Conservation (phyloP, 2,113 vertebrate genomes). For the Reinhardtius hippoglossoides region DNA sequence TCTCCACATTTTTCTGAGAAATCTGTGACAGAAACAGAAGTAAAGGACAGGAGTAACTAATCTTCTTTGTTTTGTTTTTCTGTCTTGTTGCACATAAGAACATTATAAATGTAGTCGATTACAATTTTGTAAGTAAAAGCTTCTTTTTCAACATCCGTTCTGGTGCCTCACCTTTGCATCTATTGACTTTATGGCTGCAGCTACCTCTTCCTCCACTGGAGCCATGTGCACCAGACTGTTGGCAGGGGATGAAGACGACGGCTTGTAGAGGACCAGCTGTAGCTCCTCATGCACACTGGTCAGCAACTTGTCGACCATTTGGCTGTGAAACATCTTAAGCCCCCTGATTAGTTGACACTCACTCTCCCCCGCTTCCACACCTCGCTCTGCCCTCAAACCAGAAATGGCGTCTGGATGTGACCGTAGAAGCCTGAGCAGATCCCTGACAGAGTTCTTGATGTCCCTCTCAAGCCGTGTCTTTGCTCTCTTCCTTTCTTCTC, state of each 20-base stretch:
- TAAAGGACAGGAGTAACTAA: background rate
- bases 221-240: slow-evolving; percentile 59
- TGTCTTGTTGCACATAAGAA: background rate
- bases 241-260: slow-evolving; percentile 50
- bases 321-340: slow-evolving; percentile 80
- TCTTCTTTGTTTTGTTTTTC: background rate
- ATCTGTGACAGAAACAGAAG: slow-evolving; percentile 74
- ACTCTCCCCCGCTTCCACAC: slow-evolving; percentile 17
- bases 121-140: background rate
- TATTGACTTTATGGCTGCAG: slow-evolving; percentile 43
- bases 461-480: slow-evolving; percentile 25
- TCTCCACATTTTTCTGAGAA: slow-evolving; percentile 74
- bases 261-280: slow-evolving; percentile 63
- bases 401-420: slow-evolving; percentile 49
- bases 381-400: slow-evolving; percentile 40
- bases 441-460: slow-evolving; percentile 78
- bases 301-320: slow-evolving; percentile 81
- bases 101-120: background rate
- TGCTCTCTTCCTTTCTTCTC: slow-evolving; percentile 4
- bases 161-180: slow-evolving; percentile 81
- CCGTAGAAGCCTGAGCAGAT: slow-evolving; percentile 79
- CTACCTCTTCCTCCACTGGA: slow-evolving; percentile 71
- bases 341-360: slow-evolving; percentile 55
- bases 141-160: background rate
- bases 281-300: slow-evolving; percentile 79